Evolutionary conservation across 2,113 vertebrate species (phyloP).

Genomic region (Spea bombifrons): DNA sequence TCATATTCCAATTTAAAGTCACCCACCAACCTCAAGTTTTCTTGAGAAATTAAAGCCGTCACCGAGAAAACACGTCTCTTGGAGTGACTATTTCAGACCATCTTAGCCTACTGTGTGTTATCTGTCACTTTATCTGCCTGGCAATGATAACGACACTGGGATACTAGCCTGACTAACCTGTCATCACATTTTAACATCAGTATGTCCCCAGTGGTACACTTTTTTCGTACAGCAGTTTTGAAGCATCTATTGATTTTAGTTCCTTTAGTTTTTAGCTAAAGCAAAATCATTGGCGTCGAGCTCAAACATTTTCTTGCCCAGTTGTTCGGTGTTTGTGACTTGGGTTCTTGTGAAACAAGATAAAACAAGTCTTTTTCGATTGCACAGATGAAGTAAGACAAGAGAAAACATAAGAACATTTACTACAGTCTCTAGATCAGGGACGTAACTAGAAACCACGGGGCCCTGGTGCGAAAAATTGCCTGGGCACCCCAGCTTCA

Average conservation of each 20-base stretch:
- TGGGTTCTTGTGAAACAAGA: slow-evolving; percentile 8
- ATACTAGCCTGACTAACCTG: slow-evolving; percentile 26
- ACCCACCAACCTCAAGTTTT: slow-evolving; percentile 31
- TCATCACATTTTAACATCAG: slow-evolving; percentile 39
- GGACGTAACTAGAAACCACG: no score
- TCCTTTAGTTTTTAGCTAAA: slow-evolving; percentile 10
- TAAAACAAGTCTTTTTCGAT: no score
- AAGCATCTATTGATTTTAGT: slow-evolving; percentile 34
- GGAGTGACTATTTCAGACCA: not conserved
- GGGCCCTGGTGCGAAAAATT: no score
- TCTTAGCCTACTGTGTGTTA: slow-evolving; percentile 30
- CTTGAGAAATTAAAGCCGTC: slow-evolving; percentile 39
- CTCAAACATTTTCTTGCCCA: not conserved
- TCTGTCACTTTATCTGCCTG: slow-evolving; percentile 42
- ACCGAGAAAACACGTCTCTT: slow-evolving; percentile 10
- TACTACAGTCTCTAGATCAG: no score
- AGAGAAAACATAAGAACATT: no score
- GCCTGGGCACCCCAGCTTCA: no score
- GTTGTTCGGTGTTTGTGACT: not conserved
- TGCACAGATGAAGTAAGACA: no score
- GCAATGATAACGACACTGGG: slow-evolving; percentile 35
- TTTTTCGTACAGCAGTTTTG: slow-evolving; percentile 15
- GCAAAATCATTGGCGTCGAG: not conserved
- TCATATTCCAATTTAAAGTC: slow-evolving; percentile 39
- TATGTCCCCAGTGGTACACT: slow-evolving; percentile 25